Evolutionary conservation across 1,140 invertebrate genomes (phyloP).

Genomic region (Uloborus diversus): DNA sequence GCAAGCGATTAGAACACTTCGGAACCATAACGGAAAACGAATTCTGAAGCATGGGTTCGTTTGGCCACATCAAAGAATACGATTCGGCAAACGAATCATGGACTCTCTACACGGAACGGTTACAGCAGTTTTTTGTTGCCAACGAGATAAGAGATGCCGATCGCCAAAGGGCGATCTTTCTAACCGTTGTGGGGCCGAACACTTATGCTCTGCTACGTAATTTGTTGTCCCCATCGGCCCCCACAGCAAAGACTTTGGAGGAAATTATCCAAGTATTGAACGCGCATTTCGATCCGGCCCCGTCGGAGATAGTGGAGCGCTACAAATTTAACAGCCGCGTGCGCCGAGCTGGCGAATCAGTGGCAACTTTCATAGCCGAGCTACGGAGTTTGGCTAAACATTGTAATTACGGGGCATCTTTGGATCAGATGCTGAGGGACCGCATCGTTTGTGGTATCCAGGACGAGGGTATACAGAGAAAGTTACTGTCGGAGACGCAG

Average conservation of each 20-base stretch:
- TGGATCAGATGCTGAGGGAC: background rate
- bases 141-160: background rate
- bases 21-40: no score
- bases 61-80: no score
- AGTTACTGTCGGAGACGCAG: no score
- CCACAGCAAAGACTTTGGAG: background rate
- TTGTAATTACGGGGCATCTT: constrained; percentile 13
- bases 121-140: background rate
- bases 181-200: background rate
- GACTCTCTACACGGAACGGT: background rate
- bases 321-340: background rate
- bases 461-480: background rate
- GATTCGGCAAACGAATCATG: no score
- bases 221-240: no score
- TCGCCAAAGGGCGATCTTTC: background rate
- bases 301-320: background rate
- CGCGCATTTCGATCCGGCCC: background rate
- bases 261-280: background rate
- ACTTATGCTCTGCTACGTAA: background rate
- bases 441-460: background rate
- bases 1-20: no score
- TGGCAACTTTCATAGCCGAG: no score
- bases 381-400: constrained; percentile 11
- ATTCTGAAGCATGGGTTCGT: no score
- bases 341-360: background rate